Evolutionary conservation across 2,888 invertebrate species (phyloP), one percentile per base, ranked within the genome.

Genomic region (Lasioglossum vierecki): DNA sequence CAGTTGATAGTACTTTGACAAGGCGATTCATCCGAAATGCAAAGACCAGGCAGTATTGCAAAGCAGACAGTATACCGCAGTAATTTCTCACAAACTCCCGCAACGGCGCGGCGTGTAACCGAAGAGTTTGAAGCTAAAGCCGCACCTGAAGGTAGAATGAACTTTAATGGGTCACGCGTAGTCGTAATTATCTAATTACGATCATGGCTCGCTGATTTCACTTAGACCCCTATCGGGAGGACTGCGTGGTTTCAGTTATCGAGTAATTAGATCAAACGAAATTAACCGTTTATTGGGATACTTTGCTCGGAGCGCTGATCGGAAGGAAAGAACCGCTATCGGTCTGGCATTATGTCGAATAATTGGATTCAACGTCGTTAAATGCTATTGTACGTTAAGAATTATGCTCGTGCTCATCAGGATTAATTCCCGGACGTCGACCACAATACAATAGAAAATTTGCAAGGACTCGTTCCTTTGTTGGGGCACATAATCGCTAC

Each of bases 161-260:
- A 71, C 72, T 71, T 77, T 71, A 85, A 73, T 71, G 44, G 57
- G 39, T 66, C 79, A 71, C 72, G 41, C 41, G 68, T 53, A 44
- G 57, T 41, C 39, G 73, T 53, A 74, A 81, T 81, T 81, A 76
- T 74, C 81, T 85, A 85, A 85, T 80, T 80, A 73, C 80, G 44
- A 79, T 85, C 70, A 39, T 5, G 72, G 57, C 35, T 74, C 72
- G 49, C 44, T 66, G 79, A 68, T 80, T 85, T 84, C 53, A 53
- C 73, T 78, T 72, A 68, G 41, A 72, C 30, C 30, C 18, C 71
- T 35, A 35, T 77, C 49, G 30, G 46, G 39, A 53, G 83, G 84
- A 82, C 81, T 80, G 80, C 82, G 81, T 83, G 87, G 86, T 91
- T 91, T 91, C 91, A 91, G 91, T 92, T 91, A 92, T 88, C 89